Base-by-base conservation (phyloP, 2,888 invertebrate species). In the Scelioninae gen. 2 region DNA sequence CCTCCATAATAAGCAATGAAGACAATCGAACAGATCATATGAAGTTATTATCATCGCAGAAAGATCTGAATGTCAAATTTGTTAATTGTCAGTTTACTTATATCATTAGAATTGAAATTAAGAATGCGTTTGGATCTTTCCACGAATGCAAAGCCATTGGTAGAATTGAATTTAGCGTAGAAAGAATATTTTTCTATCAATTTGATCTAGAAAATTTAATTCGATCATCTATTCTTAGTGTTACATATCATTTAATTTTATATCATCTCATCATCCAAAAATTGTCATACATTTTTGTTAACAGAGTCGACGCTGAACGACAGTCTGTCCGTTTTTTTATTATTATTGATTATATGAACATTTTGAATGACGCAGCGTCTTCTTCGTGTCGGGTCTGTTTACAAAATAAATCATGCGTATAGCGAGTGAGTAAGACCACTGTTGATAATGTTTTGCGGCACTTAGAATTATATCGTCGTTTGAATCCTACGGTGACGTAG, bases 181-280 rank as follows among this genome's bases (percentile, higher is more conserved):
- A 83, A 75, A 74, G 80, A 81, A 82, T 85, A 85, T 85, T 85
- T 85, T 85, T 85, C 75, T 85, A 85, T 81, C 76, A 75, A 82
- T 82, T 81, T 76, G 77, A 74, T 74, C 64, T 73, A 74, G 63
- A 35, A 50, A 6, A 11, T 61, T 63, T 55, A 28, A 71, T 46
- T 71, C 50, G 33, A 58, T 31, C 57, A 70, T 70, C 45, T 43
- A 76, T 67, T 60, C 60, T 69, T 71, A 41, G 61, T n/a, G 63
- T 55, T 69, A 43, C 16, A 18, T 61, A 46, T 43, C 13, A 28
- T 19, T 31, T 58, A 11, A 50, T 60, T 48, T 57, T 48, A 39
- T 60, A 41, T 15, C 19, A 11, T 33, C 33, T 43, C 45, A 53
- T 64, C 53, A 28, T 68, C 43, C 55, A 22, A 33, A 28, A 57